Evolutionary conservation across 2,797 vertebrate species (phyloP).

Genomic region (Etheostoma perlongum): DNA sequence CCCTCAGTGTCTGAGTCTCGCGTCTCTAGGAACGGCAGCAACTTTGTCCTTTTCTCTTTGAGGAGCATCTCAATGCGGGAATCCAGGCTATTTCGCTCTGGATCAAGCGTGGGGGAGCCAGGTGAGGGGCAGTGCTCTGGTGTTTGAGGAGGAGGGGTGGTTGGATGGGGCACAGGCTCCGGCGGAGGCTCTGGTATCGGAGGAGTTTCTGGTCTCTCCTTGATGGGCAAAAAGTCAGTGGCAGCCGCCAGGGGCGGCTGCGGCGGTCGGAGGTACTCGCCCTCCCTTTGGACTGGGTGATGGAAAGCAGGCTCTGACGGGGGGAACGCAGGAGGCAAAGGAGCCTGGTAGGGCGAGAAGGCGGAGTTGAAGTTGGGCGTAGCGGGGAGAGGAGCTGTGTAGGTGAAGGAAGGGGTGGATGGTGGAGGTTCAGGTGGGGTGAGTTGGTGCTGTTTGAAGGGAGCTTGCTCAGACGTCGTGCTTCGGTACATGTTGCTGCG

Average conservation of each 20-base stretch:
- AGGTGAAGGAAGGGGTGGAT: constrained; percentile 87
- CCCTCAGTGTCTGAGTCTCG: constrained; percentile 93
- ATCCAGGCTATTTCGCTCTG: constrained; percentile 95
- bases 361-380: constrained; percentile 89
- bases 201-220: constrained; percentile 91
- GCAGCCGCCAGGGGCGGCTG: constrained; percentile 82
- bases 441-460: constrained; percentile 89
- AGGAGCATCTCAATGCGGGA: constrained; percentile 98
- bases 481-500: constrained; percentile 86
- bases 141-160: constrained; percentile 88
- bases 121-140: constrained; percentile 92
- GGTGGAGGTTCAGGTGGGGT: constrained; percentile 93
- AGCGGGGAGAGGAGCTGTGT: constrained; percentile 89
- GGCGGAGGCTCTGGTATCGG: constrained; percentile 87
- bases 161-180: constrained; percentile 73
- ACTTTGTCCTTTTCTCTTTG: constrained; percentile 95
- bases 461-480: constrained; percentile 81
- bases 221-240: constrained; percentile 85
- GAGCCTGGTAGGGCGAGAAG: constrained; percentile 94
- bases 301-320: constrained; percentile 81
- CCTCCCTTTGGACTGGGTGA: constrained; percentile 84
- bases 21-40: constrained; percentile 92
- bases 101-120: constrained; percentile 89
- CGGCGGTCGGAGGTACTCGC: constrained; percentile 89
- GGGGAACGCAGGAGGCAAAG: constrained; percentile 83